A percentile compares a stretch with the other conserved stretches of the same genome.
phyloP scores from a whole-genome alignment of 1,140 invertebrate species.

The Galendromus occidentalis region DNA sequence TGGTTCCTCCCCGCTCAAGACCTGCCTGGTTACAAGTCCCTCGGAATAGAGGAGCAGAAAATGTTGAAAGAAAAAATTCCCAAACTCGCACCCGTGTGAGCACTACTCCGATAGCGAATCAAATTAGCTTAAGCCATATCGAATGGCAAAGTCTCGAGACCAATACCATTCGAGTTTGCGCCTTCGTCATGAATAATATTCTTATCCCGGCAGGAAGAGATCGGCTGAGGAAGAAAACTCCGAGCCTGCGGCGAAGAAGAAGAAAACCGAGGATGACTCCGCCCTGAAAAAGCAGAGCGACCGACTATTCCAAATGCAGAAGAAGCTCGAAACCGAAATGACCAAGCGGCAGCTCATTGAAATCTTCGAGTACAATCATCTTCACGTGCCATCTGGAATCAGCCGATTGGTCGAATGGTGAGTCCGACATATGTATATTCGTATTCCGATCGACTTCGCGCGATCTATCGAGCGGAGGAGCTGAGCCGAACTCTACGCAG shows the following conservation, averaged over 20 bases:
- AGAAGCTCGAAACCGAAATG: constrained; percentile 24
- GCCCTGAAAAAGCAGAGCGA: constrained; percentile 29
- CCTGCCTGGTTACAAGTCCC: constrained; percentile 47
- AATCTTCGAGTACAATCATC: constrained; percentile 50
- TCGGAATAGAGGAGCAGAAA: constrained; percentile 52
- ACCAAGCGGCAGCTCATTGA: constrained; percentile 37
- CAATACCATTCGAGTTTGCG: too few relatives aligned
- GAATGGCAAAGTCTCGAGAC: too few relatives aligned
- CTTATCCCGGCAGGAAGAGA: constrained; percentile 25
- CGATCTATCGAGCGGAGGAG: not conserved
- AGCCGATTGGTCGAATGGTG: constrained; percentile 34
- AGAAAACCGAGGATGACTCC: not conserved
- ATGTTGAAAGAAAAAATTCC: constrained; percentile 44
- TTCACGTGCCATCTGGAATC: constrained; percentile 40
- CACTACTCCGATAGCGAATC: too few relatives aligned
- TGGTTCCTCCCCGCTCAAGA: constrained; percentile 48
- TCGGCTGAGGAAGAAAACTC: constrained; percentile 29
- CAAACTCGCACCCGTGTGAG: constrained; percentile 29
- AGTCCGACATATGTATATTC: not conserved
- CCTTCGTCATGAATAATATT: too few relatives aligned
- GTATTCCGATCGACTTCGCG: not conserved
- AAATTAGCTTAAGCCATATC: too few relatives aligned
- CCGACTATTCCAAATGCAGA: constrained; percentile 30
- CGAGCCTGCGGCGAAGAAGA: not conserved
- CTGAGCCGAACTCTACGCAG: constrained; percentile 17